Percentiles rank a stretch among this genome's conserved stretches.
These are phyloP conservation scores for Ormyrus pomaceus DNA, from an alignment of 2,888 invertebrate species.

Conservation along the genomic window DNA sequence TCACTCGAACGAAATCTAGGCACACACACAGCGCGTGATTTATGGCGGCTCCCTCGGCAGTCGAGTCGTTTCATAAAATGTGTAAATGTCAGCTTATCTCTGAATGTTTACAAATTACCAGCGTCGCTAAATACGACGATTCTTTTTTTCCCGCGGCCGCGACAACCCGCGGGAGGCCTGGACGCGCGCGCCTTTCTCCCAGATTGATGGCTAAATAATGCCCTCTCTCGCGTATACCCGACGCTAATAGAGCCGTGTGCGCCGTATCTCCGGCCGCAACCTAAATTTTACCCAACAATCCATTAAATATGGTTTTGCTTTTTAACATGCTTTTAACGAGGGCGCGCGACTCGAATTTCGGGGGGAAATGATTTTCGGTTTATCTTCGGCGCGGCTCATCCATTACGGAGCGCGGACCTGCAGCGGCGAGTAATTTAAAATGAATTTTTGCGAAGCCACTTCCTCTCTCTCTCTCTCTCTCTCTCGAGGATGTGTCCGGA, in stretches of 20 bases:
- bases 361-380: no score
- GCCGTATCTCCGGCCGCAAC: no score
- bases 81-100: conserved; percentile 32
- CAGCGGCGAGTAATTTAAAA: no score
- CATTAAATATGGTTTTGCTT: no score
- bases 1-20: conserved; percentile 21
- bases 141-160: neutral
- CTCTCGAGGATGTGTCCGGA: no score
- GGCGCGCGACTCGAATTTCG: no score
- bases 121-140: conserved; percentile 17
- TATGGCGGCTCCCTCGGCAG: neutral
- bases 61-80: conserved; percentile 21
- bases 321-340: no score
- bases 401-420: no score
- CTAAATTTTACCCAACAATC: neutral
- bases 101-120: conserved; percentile 36
- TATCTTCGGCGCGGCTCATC: no score
- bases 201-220: conserved; percentile 27
- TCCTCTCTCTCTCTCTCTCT: no score
- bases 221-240: neutral
- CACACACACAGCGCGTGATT: conserved; percentile 1
- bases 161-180: neutral
- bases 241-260: neutral
- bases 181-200: neutral
- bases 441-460: no score